These are phyloP conservation scores for Carcinoscorpius rotundicauda DNA, from an alignment of 1,140 invertebrate genomes.

Conservation along the genomic window DNA sequence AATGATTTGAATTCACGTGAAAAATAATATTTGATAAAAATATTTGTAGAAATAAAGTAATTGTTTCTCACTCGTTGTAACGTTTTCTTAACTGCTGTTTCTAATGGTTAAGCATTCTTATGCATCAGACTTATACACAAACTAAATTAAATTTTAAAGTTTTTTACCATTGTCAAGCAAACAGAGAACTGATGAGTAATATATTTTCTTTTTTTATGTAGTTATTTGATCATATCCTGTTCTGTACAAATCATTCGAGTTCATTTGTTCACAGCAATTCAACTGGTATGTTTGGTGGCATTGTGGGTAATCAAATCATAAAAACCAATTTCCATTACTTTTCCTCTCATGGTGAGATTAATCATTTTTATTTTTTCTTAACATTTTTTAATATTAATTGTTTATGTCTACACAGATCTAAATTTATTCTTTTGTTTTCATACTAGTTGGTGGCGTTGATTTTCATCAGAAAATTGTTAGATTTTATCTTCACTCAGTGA, in stretches of 20 bases:
- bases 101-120: too few species aligned
- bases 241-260: constrained; percentile 87
- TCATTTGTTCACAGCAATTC: constrained; percentile 88
- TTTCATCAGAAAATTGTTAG: constrained; percentile 82
- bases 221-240: constrained; percentile 89
- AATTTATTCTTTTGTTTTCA: background rate
- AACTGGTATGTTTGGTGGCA: constrained; percentile 76
- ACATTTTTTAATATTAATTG: too few species aligned
- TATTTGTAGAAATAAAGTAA: too few species aligned
- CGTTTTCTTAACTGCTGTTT: too few species aligned
- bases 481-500: constrained; percentile 78
- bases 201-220: constrained; percentile 40
- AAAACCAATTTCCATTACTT: constrained; percentile 82
- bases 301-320: constrained; percentile 96
- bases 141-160: too few species aligned
- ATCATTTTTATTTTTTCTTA: too few species aligned
- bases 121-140: too few species aligned
- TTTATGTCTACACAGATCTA: too few species aligned
- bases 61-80: too few species aligned
- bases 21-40: too few species aligned
- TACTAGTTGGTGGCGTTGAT: constrained; percentile 88
- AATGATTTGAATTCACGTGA: too few species aligned
- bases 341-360: constrained; percentile 82
- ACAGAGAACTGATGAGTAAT: background rate
- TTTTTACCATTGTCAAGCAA: too few species aligned